phyloP scores from a whole-genome alignment of 2,888 invertebrate genomes.

The Folsomia candida region DNA sequence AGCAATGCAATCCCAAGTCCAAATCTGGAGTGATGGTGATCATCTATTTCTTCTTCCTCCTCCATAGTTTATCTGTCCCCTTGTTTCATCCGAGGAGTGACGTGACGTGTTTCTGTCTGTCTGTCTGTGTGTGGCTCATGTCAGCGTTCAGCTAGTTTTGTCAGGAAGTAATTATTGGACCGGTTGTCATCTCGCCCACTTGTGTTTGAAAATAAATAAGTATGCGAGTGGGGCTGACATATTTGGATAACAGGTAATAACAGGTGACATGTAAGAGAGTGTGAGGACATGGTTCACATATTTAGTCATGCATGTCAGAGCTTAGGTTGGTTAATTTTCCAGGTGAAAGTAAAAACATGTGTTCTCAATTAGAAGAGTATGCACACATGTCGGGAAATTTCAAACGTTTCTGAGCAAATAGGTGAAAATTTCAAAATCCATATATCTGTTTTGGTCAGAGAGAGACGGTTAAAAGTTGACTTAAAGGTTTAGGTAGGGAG shows the following conservation, averaged over 20 bases:
- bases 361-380: neutral
- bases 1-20: constrained; percentile 22
- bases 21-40: neutral
- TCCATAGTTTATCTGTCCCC: neutral
- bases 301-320: too few relatives aligned
- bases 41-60: neutral
- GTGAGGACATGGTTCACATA: too few relatives aligned
- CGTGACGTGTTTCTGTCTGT: too few relatives aligned
- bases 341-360: neutral
- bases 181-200: neutral
- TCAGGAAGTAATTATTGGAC: neutral
- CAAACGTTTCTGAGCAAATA: neutral
- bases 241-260: too few relatives aligned
- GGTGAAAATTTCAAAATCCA: neutral
- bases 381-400: neutral
- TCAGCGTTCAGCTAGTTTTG: too few relatives aligned
- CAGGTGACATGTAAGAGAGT: too few relatives aligned
- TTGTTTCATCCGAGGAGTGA: too few relatives aligned
- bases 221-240: too few relatives aligned
- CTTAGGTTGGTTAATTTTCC: too few relatives aligned
- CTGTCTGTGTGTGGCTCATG: too few relatives aligned
- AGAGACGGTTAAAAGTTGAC: neutral
- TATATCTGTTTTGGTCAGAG: neutral
- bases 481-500: neutral
- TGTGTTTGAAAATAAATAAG: neutral